Evolutionary conservation across 2,888 invertebrate species (phyloP).

Genomic region (Stegana nigrithorax): DNA sequence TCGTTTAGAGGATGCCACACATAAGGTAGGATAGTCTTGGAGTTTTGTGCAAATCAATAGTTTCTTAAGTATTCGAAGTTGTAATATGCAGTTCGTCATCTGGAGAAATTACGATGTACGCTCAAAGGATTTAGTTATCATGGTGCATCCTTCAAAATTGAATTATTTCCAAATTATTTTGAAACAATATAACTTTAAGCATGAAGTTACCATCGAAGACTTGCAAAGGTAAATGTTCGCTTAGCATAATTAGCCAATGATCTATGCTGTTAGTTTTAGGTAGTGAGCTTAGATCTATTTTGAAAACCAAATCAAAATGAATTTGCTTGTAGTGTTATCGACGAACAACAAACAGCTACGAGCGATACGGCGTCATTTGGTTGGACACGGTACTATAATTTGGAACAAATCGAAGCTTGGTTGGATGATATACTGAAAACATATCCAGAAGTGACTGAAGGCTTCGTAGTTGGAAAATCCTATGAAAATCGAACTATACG

Average conservation of each 20-base stretch:
- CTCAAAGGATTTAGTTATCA: slow-evolving; percentile 69
- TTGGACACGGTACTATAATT: slow-evolving; percentile 73
- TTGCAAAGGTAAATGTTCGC: slow-evolving; percentile 74
- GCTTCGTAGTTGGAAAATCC: slow-evolving; percentile 70
- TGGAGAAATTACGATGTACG: slow-evolving; percentile 64
- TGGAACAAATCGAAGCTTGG: slow-evolving; percentile 74
- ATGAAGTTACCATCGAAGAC: slow-evolving; percentile 71
- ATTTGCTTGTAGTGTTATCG: slow-evolving; percentile 70
- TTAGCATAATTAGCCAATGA: neutral
- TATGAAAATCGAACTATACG: slow-evolving; percentile 73
- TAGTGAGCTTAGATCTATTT: neutral
- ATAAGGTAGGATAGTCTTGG: slow-evolving; percentile 35
- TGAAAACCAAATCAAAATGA: neutral
- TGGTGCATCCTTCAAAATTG: slow-evolving; percentile 73
- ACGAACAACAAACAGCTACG: slow-evolving; percentile 65
- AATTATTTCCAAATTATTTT: slow-evolving; percentile 69
- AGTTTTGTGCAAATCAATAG: neutral
- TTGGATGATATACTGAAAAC: slow-evolving; percentile 69
- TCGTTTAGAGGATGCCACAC: slow-evolving; percentile 44
- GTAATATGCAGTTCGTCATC: slow-evolving; percentile 48
- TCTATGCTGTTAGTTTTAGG: neutral
- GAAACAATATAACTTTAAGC: slow-evolving; percentile 63
- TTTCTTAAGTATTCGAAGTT: neutral
- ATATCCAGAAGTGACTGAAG: slow-evolving; percentile 66
- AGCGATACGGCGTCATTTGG: slow-evolving; percentile 65